Evolutionary conservation across 2,113 vertebrate genomes (phyloP), one percentile per base, ranked within the genome.

Genomic region (Emberiza fucata): DNA sequence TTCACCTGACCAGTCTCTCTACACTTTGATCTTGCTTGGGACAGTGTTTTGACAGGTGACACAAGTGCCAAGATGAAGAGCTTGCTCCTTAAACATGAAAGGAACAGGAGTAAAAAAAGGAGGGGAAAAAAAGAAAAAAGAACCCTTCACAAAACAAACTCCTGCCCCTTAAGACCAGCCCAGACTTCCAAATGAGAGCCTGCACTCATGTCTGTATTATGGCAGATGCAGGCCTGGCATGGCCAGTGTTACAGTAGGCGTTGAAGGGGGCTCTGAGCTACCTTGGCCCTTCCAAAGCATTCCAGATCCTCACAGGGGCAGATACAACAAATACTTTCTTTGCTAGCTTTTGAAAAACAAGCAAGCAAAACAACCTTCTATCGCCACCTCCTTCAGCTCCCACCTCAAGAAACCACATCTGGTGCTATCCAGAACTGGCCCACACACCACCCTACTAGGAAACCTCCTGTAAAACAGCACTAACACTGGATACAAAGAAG

Each of bases 61-160:
- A 15, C 20, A 95, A 71, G 33, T 25, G 9, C 27, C 59, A 94
- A 60, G 68, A 69, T 78, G 56, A 94, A 96, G 44, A 69, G 12
- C 29, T 88, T 88, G 56, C 33, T 90, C 28, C 91, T 86, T 64
- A 66, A 35, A 91, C 39, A 83, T 71, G 29, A 94, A 90, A 92
- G 47, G 4, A 61, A 5, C 13, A 50, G 11, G 5, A 20, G 4
- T 13, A 60, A 69, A 23, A 8, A 3, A 2, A 5, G 2, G 7
- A 15, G 42, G 5, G 1, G 4, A 45, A 33, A 27, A 16, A 35
- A 40, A 13, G 6, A 1, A 68, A 29, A 24, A 51, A 42, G 6
- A 65, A 31, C 9, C 2, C 8, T 81, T 79, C 71, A 69, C 57
- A 61, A 51, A 91, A 73, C 11, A 39, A 65, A 27, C n/a, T 88